Percentiles rank a stretch among this genome's conserved stretches.
phyloP scores from a whole-genome alignment of 2,113 vertebrate species.

The Saimiri boliviensis region DNA sequence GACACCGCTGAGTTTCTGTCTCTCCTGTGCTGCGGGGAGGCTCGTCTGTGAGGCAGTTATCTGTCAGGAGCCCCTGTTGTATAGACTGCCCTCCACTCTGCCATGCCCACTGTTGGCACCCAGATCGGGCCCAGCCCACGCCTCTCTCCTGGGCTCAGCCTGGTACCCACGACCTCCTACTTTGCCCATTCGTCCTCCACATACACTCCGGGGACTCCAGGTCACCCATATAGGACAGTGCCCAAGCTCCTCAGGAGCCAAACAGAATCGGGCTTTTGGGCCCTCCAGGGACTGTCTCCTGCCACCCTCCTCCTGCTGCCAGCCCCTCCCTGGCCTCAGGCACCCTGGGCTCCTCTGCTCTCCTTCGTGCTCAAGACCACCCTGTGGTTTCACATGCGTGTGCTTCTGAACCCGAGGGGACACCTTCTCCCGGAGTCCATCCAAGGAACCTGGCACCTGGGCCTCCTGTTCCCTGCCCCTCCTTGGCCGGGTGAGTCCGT shows the following conservation, averaged over 20 bases:
- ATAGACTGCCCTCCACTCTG: rapidly evolving
- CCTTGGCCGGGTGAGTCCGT: rapidly evolving
- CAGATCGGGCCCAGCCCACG: neutral
- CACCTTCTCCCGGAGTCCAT: neutral
- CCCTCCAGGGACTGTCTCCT: neutral
- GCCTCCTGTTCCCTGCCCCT: rapidly evolving
- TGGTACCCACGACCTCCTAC: neutral
- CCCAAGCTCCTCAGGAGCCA: too few species aligned
- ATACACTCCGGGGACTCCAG: rapidly evolving
- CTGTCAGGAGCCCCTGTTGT: neutral
- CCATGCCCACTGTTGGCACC: too few species aligned
- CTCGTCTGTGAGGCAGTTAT: rapidly evolving
- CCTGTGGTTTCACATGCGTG: neutral
- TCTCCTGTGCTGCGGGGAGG: neutral
- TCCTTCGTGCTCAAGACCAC: neutral
- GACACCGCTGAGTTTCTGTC: neutral
- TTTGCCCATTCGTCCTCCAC: neutral
- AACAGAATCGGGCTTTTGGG: neutral
- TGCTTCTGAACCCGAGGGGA: neutral
- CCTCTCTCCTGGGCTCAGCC: neutral
- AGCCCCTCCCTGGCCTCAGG: neutral
- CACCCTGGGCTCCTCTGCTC: neutral
- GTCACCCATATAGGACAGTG: rapidly evolving
- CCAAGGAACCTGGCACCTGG: neutral
- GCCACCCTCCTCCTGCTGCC: neutral